These are phyloP conservation scores for Maconellicoccus hirsutus DNA, from an alignment of 1,140 invertebrate genomes.

Conservation along the genomic window DNA sequence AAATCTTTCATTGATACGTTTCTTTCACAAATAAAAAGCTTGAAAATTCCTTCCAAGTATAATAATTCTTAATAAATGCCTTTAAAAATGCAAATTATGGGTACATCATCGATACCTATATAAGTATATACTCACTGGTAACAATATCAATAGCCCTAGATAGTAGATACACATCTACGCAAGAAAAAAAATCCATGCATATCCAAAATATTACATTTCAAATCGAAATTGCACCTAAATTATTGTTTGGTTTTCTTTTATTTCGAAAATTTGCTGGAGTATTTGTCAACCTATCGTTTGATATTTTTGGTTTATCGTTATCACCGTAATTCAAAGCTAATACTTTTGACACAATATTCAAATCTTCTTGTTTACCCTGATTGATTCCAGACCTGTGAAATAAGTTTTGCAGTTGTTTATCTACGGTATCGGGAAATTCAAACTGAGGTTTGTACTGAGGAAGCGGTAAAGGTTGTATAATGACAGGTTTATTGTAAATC, in stretches of 20 bases:
- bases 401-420: not conserved
- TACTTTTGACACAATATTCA: constrained; percentile 68
- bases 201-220: too few relatives aligned
- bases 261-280: not conserved
- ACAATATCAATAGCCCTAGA: too few relatives aligned
- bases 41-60: too few relatives aligned
- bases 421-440: not conserved
- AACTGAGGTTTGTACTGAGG: not conserved
- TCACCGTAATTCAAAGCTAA: constrained; percentile 34
- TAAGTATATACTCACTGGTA: too few relatives aligned
- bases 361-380: constrained; percentile 36
- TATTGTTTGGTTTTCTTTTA: not conserved
- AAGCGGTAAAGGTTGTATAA: not conserved
- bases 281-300: not conserved
- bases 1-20: too few relatives aligned
- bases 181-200: too few relatives aligned
- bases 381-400: not conserved
- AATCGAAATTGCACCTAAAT: not conserved
- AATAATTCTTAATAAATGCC: too few relatives aligned
- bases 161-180: too few relatives aligned
- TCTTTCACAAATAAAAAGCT: too few relatives aligned
- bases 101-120: too few relatives aligned
- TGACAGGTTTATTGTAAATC: not conserved
- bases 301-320: not conserved
- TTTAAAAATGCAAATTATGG: too few relatives aligned